Conservation (phyloP, 2,797 vertebrate species). For the Sternarchorhynchus goeldii region DNA sequence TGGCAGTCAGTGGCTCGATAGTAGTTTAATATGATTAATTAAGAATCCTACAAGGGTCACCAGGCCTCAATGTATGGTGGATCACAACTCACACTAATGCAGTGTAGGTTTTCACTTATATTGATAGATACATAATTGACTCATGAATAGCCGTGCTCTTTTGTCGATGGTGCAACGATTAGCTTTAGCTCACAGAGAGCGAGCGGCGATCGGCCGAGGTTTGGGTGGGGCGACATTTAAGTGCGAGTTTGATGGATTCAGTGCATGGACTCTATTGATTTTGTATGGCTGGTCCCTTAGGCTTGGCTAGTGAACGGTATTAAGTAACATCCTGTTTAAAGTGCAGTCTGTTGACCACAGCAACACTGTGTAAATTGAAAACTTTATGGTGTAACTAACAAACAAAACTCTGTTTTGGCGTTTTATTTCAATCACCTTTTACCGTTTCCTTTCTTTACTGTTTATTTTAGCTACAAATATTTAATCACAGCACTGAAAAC, state of each 20-base stretch:
- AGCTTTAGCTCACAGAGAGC: constrained; percentile 35
- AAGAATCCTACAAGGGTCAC: constrained; percentile 44
- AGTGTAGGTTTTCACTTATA: constrained; percentile 39
- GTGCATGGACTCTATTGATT: constrained; percentile 33
- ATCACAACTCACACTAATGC: constrained; percentile 33
- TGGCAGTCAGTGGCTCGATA: constrained; percentile 36
- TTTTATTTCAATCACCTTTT: too few relatives aligned
- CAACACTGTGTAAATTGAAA: background rate
- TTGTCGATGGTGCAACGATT: constrained; percentile 40
- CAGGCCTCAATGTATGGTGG: constrained; percentile 21
- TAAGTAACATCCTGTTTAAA: constrained; percentile 34
- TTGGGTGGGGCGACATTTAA: constrained; percentile 24
- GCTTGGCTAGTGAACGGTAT: constrained; percentile 13
- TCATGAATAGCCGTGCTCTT: constrained; percentile 41
- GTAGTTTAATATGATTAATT: constrained; percentile 54
- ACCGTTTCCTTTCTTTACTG: too few relatives aligned
- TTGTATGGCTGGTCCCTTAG: constrained; percentile 36
- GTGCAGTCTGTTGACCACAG: constrained; percentile 2
- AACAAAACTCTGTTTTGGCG: background rate
- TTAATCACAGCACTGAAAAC: too few relatives aligned
- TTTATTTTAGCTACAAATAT: too few relatives aligned
- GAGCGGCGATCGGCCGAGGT: constrained; percentile 20
- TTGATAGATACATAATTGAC: constrained; percentile 50
- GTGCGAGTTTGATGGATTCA: constrained; percentile 10
- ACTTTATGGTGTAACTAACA: background rate